Base-by-base conservation (phyloP, 1,140 invertebrate genomes). In the Wasmannia auropunctata region DNA sequence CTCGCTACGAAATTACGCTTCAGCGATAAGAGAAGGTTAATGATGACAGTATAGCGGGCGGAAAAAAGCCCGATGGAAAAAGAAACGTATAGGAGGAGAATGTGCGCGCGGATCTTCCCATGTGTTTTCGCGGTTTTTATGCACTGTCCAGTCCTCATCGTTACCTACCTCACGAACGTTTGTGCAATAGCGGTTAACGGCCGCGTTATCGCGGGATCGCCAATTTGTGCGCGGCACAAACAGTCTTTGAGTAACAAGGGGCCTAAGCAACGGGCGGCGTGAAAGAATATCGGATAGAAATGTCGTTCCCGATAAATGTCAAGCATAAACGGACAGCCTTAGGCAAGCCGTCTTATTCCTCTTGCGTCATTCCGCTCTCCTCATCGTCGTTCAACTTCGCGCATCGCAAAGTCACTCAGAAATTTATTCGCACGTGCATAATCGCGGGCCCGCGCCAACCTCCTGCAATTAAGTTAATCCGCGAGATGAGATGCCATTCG, bases 251-350 rank as follows among this genome's bases (percentile, higher is more conserved):
- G 62, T 88, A 89, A 89, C 75, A 40, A 86, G 63, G 43, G 58
- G 11, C 56, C 62, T 65, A 76, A 89, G 75, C 76, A 40, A 54
- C 43, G n/a, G n/a, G 40, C 62, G 60, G 8, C 31, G 56, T 43
- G 85, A 89, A 87, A 85, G 76, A 86, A 89, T 80, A 87, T 87
- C 54, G 70, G 34, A 79, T 86, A 87, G 87, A 90, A 90, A 90
- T 89, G 88, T 90, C 88, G 88, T 87, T 89, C 86, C 46, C 88
- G 79, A 89, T 90, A 90, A 90, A 90, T 90, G 88, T 89, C 88
- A 89, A 51, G 69, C 88, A 77, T 89, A 89, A 89, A 88, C 69
- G 88, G n/a, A 74, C 76, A 74, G 77, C 88, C 83, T 88, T 72
- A 79, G 85, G 89, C 83, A 62, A 87, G 72, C 62, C 69, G 75